These are phyloP conservation scores for Lynx canadensis DNA, from an alignment of 2,113 vertebrate species.

Conservation along the genomic window DNA sequence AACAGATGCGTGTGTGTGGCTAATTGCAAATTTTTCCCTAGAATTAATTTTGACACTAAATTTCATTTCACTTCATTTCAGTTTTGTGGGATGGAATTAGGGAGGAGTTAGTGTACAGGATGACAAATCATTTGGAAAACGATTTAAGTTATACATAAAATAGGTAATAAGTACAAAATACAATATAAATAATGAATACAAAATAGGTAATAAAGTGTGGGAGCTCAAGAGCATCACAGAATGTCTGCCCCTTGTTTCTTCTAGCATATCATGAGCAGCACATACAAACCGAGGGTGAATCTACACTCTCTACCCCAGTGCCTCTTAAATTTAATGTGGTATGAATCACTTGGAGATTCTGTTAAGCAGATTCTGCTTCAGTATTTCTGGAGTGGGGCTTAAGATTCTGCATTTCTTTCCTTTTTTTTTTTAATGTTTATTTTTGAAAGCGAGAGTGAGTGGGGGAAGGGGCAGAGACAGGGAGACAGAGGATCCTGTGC, in stretches of 20 bases:
- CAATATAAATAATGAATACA: too few relatives aligned
- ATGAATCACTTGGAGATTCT: not conserved
- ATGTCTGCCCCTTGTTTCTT: constrained; percentile 3
- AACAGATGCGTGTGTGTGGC: not conserved
- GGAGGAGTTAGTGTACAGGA: not conserved
- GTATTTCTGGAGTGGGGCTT: not conserved
- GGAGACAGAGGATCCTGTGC: too few relatives aligned
- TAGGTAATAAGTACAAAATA: not conserved
- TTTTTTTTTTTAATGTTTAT: too few relatives aligned
- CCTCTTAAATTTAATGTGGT: not conserved
- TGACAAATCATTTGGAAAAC: not conserved
- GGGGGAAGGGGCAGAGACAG: too few relatives aligned
- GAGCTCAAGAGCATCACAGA: not conserved
- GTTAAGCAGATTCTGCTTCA: not conserved
- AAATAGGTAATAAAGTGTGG: not conserved
- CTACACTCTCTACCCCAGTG: not conserved
- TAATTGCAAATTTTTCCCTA: constrained; percentile 2
- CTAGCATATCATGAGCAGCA: not conserved
- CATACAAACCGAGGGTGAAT: constrained; percentile 1
- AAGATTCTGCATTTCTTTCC: not conserved
- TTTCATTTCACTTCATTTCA: constrained; percentile 37
- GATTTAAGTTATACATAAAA: constrained; percentile 8
- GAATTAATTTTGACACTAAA: not conserved
- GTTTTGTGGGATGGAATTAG: not conserved
- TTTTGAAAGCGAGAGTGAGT: too few relatives aligned